Conservation (phyloP, 2,888 invertebrate genomes). For the Trichopoda pennipes region DNA sequence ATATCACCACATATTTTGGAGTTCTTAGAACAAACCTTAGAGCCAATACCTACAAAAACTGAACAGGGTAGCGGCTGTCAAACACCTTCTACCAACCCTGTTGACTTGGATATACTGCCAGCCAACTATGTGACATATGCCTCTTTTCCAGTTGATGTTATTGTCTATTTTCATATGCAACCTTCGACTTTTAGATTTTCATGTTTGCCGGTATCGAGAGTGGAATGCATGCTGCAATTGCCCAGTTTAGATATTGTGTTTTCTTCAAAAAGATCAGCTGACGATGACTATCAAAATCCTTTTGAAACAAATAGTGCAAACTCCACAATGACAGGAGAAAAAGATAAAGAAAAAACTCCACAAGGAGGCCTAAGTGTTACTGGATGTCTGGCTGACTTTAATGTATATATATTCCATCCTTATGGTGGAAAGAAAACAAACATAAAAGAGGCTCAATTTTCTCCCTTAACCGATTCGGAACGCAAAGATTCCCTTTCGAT, state of each 20-base stretch:
- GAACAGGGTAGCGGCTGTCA: conserved; percentile 76
- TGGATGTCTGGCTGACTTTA: conserved; percentile 97
- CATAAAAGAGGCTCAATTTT: conserved; percentile 90
- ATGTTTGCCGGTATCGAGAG: conserved; percentile 96
- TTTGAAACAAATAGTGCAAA: conserved; percentile 53
- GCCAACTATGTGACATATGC: conserved; percentile 92
- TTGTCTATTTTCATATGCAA: conserved; percentile 99
- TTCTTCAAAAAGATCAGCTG: conserved; percentile 93
- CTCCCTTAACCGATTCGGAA: conserved; percentile 92
- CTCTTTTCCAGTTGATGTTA: conserved; percentile 98
- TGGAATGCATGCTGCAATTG: conserved; percentile 96
- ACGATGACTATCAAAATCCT: conserved; percentile 81
- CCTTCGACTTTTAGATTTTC: conserved; percentile 98
- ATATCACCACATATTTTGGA: conserved; percentile 98
- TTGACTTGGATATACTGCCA: conserved; percentile 83
- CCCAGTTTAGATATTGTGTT: conserved; percentile 98
- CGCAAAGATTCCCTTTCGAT: conserved; percentile 97
- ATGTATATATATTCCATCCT: conserved; percentile 98
- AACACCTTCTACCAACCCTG: conserved; percentile 79
- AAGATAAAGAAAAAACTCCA: conserved; percentile 77
- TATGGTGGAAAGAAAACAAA: conserved; percentile 95
- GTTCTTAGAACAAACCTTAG: conserved; percentile 97
- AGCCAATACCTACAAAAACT: conserved; percentile 91
- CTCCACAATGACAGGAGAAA: conserved; percentile 61
- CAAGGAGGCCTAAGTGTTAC: conserved; percentile 90